These are phyloP conservation scores for Epinephelus malabaricus DNA, from an alignment of 2,797 vertebrate species.

Conservation along the genomic window DNA sequence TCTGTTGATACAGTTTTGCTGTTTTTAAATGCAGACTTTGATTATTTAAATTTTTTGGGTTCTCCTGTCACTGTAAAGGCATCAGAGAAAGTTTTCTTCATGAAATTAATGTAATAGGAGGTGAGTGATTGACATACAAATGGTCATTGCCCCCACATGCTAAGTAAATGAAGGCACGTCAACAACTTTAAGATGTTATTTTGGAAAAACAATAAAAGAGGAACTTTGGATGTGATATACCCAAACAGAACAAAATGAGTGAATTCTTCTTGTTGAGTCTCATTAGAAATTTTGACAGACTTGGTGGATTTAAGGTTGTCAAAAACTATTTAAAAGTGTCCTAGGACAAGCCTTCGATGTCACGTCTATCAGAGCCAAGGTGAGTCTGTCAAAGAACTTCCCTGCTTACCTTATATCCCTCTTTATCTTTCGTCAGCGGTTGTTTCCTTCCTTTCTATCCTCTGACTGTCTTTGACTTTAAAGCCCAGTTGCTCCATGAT, in stretches of 20 bases:
- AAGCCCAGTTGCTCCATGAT: constrained; percentile 27
- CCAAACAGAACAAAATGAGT: background rate
- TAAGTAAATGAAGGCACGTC: background rate
- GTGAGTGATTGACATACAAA: too few species aligned
- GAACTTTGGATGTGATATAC: background rate
- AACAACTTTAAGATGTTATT: background rate
- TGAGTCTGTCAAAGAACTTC: constrained; percentile 43
- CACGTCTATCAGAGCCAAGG: constrained; percentile 33
- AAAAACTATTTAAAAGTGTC: constrained; percentile 24
- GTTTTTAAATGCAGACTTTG: too few species aligned
- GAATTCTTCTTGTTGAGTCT: background rate
- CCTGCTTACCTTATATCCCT: constrained; percentile 40
- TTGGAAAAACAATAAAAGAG: background rate
- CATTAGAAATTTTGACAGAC: constrained; percentile 23
- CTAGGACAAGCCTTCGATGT: constrained; percentile 21
- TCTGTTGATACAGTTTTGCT: too few species aligned
- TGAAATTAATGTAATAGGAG: too few species aligned
- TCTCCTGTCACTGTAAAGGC: too few species aligned
- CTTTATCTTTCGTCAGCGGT: constrained; percentile 36
- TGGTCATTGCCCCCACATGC: background rate
- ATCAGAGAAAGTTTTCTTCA: background rate
- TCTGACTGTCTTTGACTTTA: constrained; percentile 45
- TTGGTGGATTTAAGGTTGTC: constrained; percentile 20
- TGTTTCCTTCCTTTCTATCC: constrained; percentile 33
- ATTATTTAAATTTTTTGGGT: too few species aligned